These are phyloP conservation scores for Anhinga anhinga DNA, from an alignment of 2,113 vertebrate species.

Conservation along the genomic window DNA sequence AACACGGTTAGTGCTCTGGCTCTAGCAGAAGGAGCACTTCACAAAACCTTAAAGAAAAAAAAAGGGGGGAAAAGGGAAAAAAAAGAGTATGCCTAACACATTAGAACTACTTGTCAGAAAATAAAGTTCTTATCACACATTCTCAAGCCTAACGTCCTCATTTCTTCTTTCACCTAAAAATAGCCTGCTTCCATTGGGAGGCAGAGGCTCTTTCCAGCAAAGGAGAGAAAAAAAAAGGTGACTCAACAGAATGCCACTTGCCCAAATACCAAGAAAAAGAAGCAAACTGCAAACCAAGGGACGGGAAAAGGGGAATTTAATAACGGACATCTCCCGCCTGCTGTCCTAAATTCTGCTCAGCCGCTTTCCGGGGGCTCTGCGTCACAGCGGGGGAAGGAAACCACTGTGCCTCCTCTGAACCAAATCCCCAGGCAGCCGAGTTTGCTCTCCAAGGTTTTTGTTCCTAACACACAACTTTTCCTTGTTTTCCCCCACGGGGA, in stretches of 20 bases:
- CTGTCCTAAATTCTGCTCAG: neutral
- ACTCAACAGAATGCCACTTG: neutral
- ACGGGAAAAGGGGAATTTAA: neutral
- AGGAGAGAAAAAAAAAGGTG: neutral
- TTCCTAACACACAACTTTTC: neutral
- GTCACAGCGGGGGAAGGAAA: neutral
- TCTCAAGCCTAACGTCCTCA: neutral
- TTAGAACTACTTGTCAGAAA: neutral
- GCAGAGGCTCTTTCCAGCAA: neutral
- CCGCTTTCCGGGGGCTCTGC: neutral
- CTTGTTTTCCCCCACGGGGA: neutral
- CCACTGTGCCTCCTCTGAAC: neutral
- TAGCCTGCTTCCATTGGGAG: neutral
- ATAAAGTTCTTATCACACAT: neutral
- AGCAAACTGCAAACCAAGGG: neutral
- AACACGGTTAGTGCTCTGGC: neutral
- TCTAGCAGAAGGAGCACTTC: neutral
- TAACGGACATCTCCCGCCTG: neutral
- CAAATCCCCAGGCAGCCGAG: neutral
- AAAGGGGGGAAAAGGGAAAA: too few relatives aligned
- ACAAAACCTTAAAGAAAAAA: neutral
- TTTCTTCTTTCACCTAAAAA: slow-evolving; percentile 1
- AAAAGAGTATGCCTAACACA: neutral
- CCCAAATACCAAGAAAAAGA: neutral
- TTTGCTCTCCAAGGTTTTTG: neutral